A percentile compares a stretch with the other conserved stretches of the same genome.
phyloP scores from a whole-genome alignment of 2,888 invertebrate species.

The Lasioglossum morio region DNA sequence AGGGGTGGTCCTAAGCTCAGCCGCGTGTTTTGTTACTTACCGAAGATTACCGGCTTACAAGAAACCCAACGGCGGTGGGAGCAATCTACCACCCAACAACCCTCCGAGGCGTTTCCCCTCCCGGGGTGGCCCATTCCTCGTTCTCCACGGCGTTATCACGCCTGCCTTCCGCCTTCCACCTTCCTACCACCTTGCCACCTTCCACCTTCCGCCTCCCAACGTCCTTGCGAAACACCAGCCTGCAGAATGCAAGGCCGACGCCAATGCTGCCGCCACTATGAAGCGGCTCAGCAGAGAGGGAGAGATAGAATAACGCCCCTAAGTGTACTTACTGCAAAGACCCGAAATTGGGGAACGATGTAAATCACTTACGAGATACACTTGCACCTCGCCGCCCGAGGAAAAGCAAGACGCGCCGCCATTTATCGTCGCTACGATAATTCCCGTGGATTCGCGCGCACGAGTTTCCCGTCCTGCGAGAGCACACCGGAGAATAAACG shows the following conservation, averaged over 20 bases:
- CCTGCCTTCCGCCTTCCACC: conserved; percentile 50
- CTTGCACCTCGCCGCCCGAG: conserved; percentile 65
- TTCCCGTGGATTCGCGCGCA: conserved; percentile 70
- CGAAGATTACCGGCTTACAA: conserved; percentile 80
- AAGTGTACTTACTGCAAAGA: conserved; percentile 75
- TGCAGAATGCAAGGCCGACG: conserved; percentile 44
- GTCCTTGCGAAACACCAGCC: conserved; percentile 62
- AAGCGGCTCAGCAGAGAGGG: conserved; percentile 31
- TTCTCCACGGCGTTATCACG: conserved; percentile 67
- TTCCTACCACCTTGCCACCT: conserved; percentile 15
- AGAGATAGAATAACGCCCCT: conserved; percentile 72
- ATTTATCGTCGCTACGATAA: conserved; percentile 69
- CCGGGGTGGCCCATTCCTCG: conserved; percentile 21
- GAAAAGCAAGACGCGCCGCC: conserved; percentile 70
- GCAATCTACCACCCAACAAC: conserved; percentile 68
- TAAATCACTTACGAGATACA: conserved; percentile 75
- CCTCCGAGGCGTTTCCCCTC: conserved; percentile 42
- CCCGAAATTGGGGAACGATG: conserved; percentile 76
- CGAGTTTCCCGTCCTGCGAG: conserved; percentile 61
- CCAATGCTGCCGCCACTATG: conserved; percentile 2
- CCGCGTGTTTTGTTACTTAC: conserved; percentile 78
- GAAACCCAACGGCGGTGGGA: conserved; percentile 73
- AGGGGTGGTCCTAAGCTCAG: conserved; percentile 66
- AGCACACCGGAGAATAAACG: conserved; percentile 41
- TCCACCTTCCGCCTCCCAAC: conserved; percentile 41